A percentile compares a stretch with the other conserved stretches of the same genome.
These are phyloP conservation scores for Myzus persicae DNA, from an alignment of 1,140 invertebrate species.

Conservation along the genomic window DNA sequence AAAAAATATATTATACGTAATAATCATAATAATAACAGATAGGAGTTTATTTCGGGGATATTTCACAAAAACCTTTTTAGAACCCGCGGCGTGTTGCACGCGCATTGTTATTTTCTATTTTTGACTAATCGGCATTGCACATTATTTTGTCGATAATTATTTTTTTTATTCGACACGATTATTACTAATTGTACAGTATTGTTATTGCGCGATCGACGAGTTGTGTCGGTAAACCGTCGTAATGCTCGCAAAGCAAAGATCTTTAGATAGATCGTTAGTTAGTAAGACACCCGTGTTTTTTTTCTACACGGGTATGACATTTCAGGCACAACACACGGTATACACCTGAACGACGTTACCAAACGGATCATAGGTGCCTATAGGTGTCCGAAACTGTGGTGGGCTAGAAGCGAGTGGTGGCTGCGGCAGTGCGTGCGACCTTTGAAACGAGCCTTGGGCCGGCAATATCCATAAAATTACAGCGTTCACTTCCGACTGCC, in stretches of 20 bases:
- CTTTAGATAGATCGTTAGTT: no score
- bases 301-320: accelerated
- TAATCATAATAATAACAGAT: neutral
- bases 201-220: neutral
- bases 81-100: neutral
- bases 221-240: neutral
- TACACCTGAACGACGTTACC: neutral
- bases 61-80: neutral
- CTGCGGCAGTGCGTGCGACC: neutral
- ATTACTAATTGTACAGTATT: neutral
- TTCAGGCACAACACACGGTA: neutral
- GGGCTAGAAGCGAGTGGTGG: neutral
- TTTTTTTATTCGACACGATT: neutral
- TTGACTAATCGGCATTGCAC: neutral
- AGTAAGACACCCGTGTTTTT: neutral
- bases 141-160: neutral
- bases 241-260: neutral
- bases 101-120: conserved; percentile 1
- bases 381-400: neutral
- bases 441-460: neutral
- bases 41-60: neutral
- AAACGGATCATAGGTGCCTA: neutral
- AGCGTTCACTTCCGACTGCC: neutral
- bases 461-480: neutral
- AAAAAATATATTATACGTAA: conserved; percentile 15